Evolutionary conservation across 2,797 vertebrate genomes (phyloP).

Genomic region (Megaceryle alcyon): DNA sequence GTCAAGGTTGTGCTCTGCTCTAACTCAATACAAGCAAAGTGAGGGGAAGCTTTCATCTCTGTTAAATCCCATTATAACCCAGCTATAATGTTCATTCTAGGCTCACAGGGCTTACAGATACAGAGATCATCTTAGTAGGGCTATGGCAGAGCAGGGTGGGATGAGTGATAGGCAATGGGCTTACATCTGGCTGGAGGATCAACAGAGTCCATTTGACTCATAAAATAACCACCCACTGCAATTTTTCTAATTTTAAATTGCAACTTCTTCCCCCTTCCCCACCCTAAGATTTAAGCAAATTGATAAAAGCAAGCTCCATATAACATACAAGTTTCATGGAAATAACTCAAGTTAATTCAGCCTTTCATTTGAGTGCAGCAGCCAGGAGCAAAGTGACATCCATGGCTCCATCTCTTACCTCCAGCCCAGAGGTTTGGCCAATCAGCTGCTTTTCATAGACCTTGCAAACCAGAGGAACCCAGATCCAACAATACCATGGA

Average conservation of each 20-base stretch:
- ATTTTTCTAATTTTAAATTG: background rate
- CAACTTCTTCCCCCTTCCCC: background rate
- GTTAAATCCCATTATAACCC: background rate
- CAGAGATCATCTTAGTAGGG: background rate
- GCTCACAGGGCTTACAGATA: background rate
- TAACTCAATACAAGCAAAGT: accelerated
- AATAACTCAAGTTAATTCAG: background rate
- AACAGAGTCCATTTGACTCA: background rate
- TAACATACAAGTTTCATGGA: background rate
- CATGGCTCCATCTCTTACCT: background rate
- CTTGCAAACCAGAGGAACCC: background rate
- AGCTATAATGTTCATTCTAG: background rate
- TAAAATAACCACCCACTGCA: background rate
- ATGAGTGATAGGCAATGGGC: background rate
- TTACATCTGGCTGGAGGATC: background rate
- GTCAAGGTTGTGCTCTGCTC: background rate
- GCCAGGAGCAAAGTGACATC: background rate
- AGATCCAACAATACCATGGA: accelerated
- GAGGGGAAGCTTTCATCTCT: background rate
- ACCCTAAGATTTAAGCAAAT: background rate
- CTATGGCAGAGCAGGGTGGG: background rate
- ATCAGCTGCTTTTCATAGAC: background rate
- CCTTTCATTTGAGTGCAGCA: background rate
- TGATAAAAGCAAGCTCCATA: background rate
- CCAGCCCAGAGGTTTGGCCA: background rate